Evolutionary conservation across 1,140 invertebrate genomes (phyloP), one percentile per base, ranked within the genome.

Genomic region (Nephila pilipes): DNA sequence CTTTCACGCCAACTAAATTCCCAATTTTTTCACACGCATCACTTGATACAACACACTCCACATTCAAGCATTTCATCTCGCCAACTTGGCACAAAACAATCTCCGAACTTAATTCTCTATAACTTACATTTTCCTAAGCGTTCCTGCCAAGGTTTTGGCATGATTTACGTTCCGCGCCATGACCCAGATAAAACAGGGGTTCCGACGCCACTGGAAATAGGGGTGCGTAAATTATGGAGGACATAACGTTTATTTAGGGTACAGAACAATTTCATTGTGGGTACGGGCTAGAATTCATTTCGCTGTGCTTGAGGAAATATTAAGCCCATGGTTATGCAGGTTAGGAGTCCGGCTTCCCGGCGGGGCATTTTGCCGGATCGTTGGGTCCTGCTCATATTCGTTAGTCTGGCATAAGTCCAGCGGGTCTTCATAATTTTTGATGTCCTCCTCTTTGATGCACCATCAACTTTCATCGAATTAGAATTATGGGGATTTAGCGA

Each of bases 231-330:
- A 75, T 75, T 32, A 75, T 75, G 69, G 69, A 75, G 69, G 69
- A 75, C 69, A 32, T 29, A 75, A 16, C 69, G 32, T 75, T 75
- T 75, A 75, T 75, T 75, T 75, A 75, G 69, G 69, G 69, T 75
- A 75, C 25, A 18, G 5, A 75, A 32, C 20, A 14, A 6, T 75
- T 75, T 32, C 14, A 29, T 16, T 75, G 69, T 75, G 12, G n/a
- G n/a, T 2, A 65, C n/a, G 22, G 25, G 2, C 63, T n/a, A n/a
- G 25, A 25, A 75, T 75, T 75, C 32, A 22, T 60, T 60, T 22
- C 29, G 69, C 16, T 75, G 32, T 75, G 69, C 25, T 75, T 75
- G 69, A 75, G 29, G 3, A 18, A 36, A 36, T 36, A 75, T 75
- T 29, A 75, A 36, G 69, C 69, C 69, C 69, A 75, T 75, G 69